Evolutionary conservation across 2,113 vertebrate genomes (phyloP).

Genomic region (Colossoma macropomum): DNA sequence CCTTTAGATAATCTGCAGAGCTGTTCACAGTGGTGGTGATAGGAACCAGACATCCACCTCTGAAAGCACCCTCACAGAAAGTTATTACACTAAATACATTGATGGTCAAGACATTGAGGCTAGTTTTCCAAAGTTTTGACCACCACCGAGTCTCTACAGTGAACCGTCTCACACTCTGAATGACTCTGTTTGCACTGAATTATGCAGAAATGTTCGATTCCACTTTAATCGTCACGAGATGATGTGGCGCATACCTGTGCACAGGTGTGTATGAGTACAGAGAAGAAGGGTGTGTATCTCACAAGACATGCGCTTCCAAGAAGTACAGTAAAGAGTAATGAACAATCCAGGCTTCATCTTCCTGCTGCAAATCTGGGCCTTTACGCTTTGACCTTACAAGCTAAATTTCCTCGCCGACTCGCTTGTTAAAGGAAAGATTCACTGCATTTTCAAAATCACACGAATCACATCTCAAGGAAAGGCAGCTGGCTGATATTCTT

Average conservation of each 20-base stretch:
- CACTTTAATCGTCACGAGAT: neutral
- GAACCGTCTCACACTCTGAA: too few species aligned
- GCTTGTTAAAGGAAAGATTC: slow-evolving; percentile 1
- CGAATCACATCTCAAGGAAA: neutral
- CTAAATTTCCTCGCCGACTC: too few species aligned
- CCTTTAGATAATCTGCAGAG: too few species aligned
- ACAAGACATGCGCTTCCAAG: neutral
- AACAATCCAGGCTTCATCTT: neutral
- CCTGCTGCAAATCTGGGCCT: neutral
- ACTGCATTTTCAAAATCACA: neutral
- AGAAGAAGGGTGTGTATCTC: neutral
- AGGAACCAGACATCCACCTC: too few species aligned
- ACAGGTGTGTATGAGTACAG: neutral
- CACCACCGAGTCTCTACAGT: too few species aligned
- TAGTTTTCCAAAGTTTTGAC: too few species aligned
- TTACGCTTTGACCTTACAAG: neutral
- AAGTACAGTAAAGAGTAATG: neutral
- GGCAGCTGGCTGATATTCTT: neutral
- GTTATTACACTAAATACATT: too few species aligned
- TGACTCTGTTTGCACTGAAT: too few species aligned
- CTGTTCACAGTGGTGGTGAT: too few species aligned
- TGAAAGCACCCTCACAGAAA: too few species aligned
- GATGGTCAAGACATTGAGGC: too few species aligned
- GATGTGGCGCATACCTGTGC: neutral
- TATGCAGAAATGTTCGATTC: too few species aligned